These are phyloP conservation scores for Thysanoteuthis rhombus DNA, from an alignment of 2,888 invertebrate genomes.

Conservation along the genomic window DNA sequence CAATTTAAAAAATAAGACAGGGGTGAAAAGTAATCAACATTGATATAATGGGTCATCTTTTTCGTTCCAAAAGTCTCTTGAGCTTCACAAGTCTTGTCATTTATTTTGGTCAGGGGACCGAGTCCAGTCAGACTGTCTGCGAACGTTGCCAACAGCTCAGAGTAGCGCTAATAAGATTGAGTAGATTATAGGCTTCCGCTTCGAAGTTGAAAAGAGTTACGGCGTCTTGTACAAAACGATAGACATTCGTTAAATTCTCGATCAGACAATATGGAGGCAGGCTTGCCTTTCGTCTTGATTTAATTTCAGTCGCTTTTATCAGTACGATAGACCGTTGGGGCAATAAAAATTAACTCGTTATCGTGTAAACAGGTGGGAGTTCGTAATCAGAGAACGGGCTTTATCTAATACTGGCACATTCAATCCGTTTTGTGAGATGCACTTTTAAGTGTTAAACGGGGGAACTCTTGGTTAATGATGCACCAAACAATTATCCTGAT, in stretches of 20 bases:
- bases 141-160: not conserved
- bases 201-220: not conserved
- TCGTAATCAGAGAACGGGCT: not conserved
- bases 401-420: not conserved
- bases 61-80: not conserved
- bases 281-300: not conserved
- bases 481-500: no score
- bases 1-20: no score
- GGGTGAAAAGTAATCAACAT: no score
- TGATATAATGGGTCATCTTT: no score
- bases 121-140: not conserved
- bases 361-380: not conserved
- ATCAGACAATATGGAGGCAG: not conserved
- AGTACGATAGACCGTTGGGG: not conserved
- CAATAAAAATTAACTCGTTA: not conserved
- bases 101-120: not conserved
- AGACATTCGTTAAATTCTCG: not conserved
- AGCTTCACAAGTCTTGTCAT: not conserved
- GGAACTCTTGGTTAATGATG: no score
- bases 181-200: not conserved
- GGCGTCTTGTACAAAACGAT: not conserved
- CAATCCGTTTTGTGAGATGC: not conserved
- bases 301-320: not conserved
- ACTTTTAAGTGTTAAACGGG: no score
- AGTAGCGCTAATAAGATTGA: not conserved